Conservation (phyloP, 2,888 invertebrate genomes). For the Limnephilus marmoratus region DNA sequence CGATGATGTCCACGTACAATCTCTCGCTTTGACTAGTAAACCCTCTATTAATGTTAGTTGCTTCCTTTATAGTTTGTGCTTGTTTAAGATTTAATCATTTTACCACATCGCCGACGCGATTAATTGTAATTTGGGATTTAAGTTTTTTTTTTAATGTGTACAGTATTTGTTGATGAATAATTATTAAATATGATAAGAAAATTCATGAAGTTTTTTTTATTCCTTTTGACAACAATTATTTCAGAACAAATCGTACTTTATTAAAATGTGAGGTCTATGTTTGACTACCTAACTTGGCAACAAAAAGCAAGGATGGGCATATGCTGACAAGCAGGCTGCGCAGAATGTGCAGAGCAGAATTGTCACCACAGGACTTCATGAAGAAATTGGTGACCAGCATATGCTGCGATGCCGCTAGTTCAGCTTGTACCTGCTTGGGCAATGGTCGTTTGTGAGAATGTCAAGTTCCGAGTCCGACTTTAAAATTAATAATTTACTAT, state of each 20-base stretch:
- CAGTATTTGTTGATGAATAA: slow-evolving; percentile 44
- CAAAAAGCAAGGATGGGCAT: no score
- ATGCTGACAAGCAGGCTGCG: no score
- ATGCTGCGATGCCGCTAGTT: no score
- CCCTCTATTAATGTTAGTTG: background rate
- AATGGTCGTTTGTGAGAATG: no score
- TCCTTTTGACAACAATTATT: background rate
- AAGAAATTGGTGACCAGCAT: no score
- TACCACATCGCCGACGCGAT: background rate
- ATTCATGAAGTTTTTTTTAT: background rate
- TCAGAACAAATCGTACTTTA: background rate
- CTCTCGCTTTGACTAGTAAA: no score
- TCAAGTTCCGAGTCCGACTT: no score
- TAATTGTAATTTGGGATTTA: background rate
- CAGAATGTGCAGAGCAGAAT: no score
- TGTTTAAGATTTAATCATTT: background rate
- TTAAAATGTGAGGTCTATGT: background rate
- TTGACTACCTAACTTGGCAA: background rate
- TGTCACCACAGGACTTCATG: no score
- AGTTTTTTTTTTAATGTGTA: slow-evolving; percentile 20
- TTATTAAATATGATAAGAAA: slow-evolving; percentile 25
- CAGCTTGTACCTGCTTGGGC: no score
- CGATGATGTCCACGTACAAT: no score
- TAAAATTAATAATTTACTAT: no score
- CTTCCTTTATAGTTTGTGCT: background rate